Percentiles rank a stretch among this genome's conserved stretches.
These are phyloP conservation scores for Lonchura striata DNA, from an alignment of 2,113 vertebrate species.

Conservation along the genomic window DNA sequence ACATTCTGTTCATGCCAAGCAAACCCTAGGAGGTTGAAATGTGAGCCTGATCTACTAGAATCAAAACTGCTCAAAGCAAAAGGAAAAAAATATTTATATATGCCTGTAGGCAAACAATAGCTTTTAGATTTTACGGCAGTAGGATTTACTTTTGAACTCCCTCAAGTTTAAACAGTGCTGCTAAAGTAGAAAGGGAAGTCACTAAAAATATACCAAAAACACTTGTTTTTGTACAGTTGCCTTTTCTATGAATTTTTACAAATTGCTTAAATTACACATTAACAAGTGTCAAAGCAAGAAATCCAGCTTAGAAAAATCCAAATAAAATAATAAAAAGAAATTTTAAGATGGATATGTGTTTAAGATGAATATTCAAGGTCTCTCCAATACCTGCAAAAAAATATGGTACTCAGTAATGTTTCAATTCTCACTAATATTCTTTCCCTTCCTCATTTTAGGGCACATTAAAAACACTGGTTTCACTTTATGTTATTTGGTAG, in stretches of 20 bases:
- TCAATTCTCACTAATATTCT: not conserved
- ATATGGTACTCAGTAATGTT: not conserved
- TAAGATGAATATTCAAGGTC: not conserved
- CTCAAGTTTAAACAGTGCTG: not conserved
- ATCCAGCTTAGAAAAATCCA: not conserved
- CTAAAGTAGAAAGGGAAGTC: not conserved
- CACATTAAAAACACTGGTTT: conserved; percentile 24
- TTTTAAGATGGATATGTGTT: not conserved
- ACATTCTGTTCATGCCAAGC: not conserved
- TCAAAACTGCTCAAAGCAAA: not conserved
- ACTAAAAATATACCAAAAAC: not conserved
- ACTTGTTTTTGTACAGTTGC: not conserved
- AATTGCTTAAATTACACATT: not conserved
- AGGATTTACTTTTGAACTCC: not conserved
- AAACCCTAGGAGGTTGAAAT: not conserved
- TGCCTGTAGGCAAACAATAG: not conserved
- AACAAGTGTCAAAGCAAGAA: not conserved
- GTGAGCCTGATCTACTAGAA: not conserved
- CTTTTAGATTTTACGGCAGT: not conserved
- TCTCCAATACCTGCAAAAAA: not conserved
- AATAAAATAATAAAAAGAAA: not conserved
- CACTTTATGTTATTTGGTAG: conserved; percentile 10
- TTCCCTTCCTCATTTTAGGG: not conserved
- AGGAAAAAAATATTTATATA: not conserved
- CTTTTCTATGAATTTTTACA: not conserved